Evolutionary conservation across 2,797 vertebrate genomes (phyloP).

Genomic region (Galagoides demidoff): DNA sequence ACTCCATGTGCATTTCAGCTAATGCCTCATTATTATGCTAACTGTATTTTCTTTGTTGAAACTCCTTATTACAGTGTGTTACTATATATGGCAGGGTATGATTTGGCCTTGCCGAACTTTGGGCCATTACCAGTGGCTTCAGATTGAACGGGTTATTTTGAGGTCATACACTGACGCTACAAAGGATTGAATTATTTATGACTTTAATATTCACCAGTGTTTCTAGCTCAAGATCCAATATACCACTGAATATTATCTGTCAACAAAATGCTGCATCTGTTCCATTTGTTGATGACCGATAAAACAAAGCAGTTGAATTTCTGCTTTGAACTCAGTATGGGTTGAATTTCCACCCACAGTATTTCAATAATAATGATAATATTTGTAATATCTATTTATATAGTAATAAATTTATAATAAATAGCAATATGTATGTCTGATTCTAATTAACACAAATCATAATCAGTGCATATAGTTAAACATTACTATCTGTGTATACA

Average conservation of each 20-base stretch:
- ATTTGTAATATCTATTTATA: conserved; percentile 16
- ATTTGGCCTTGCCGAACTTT: conserved; percentile 78
- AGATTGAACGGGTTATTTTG: conserved; percentile 79
- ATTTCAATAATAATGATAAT: conserved; percentile 33
- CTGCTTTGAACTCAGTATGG: conserved; percentile 61
- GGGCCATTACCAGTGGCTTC: conserved; percentile 74
- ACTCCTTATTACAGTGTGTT: conserved; percentile 72
- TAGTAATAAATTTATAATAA: background rate
- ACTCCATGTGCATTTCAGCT: conserved; percentile 74
- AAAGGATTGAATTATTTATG: conserved; percentile 84
- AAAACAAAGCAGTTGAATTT: conserved; percentile 73
- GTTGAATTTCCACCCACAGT: conserved; percentile 53
- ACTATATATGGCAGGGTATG: conserved; percentile 78
- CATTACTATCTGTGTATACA: background rate
- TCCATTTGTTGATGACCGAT: conserved; percentile 75
- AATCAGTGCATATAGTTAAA: conserved; percentile 47
- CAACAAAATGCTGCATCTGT: conserved; percentile 80
- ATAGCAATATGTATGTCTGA: conserved; percentile 1
- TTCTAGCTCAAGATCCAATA: conserved; percentile 78
- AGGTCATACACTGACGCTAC: conserved; percentile 76
- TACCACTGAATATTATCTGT: conserved; percentile 78
- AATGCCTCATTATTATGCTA: conserved; percentile 82
- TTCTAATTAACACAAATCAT: conserved; percentile 29
- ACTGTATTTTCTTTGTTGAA: conserved; percentile 81
- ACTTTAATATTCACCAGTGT: conserved; percentile 82